Evolutionary conservation across 2,797 vertebrate species (phyloP), one percentile per base, ranked within the genome.

Genomic region (Syndactyla subalaris): DNA sequence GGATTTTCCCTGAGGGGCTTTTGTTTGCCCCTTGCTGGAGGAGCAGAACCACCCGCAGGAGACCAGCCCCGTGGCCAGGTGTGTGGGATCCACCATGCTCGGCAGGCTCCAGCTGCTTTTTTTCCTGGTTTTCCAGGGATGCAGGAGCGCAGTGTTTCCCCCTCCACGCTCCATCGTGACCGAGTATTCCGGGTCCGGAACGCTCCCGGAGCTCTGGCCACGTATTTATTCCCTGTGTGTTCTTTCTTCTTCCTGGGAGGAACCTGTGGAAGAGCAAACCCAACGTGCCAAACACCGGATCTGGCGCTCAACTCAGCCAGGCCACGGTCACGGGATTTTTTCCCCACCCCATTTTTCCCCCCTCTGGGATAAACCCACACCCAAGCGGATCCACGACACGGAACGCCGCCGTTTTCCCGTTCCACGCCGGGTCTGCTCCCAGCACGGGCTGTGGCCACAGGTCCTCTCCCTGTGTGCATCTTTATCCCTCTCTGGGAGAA

Each of bases 141-240:
- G 58, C 11, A 38, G 34, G 34, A 59, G 24, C 23, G 1, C 17
- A 11, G 34, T 59, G 3, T 23, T 26, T 7, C 23, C 8, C 3
- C 9, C 8, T 29, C 14, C 21, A 18, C 1, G 6, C 5, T 32
- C 11, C 13, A n/a, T 10, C 27, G 20, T 4, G 27, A 43, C 19
- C 9, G 29, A 11, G 39, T 9, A 6, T 19, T 63, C 59, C 24
- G 1, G 2, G 7, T 10, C 27, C 1, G 41, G 51, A 45, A 45
- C 0, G 6, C 38, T 54, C n/a, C 54, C 39, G 6, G 14, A 13
- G 21, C 6, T 22, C 10, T 10, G 0, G 3, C 32, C 19, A 10
- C 22, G 6, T 0, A 6, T 8, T 45, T 66, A 13, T 5, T 45
- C 51, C 19, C 27, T 9, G 7, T 1, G 20, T 10, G 38, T 10